phyloP scores from a whole-genome alignment of 2,113 vertebrate genomes.

The Corythaixoides concolor region DNA sequence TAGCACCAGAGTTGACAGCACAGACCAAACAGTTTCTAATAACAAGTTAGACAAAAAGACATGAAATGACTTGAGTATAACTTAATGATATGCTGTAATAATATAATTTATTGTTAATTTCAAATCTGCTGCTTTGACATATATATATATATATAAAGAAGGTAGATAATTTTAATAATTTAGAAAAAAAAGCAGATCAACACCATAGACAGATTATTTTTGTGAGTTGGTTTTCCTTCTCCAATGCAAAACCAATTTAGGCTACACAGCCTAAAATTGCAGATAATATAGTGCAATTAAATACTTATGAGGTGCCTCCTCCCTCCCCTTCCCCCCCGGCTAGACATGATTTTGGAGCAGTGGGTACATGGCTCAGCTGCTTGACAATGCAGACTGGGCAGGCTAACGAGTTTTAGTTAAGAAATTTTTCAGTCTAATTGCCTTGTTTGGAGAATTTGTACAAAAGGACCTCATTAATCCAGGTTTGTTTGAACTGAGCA shows the following conservation, averaged over 20 bases:
- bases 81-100: not conserved
- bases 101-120: not conserved
- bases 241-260: not conserved
- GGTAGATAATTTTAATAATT: not conserved
- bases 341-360: not conserved
- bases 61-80: not conserved
- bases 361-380: not conserved
- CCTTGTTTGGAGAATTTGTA: not conserved
- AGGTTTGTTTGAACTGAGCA: not conserved
- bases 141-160: not conserved
- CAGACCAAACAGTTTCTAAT: not conserved
- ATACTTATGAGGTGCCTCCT: too few species aligned
- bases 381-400: not conserved
- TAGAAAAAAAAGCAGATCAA: not conserved
- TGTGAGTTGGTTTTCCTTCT: not conserved
- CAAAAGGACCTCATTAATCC: not conserved
- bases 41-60: not conserved
- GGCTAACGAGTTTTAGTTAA: not conserved
- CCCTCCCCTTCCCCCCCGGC: not conserved
- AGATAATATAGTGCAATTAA: not conserved
- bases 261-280: not conserved
- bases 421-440: slow-evolving; percentile 13
- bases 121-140: not conserved
- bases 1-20: not conserved
- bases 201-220: not conserved